Base-by-base conservation (phyloP, 35 echinoderm and acorn worm species). In the Strongylocentrotus purpuratus region DNA sequence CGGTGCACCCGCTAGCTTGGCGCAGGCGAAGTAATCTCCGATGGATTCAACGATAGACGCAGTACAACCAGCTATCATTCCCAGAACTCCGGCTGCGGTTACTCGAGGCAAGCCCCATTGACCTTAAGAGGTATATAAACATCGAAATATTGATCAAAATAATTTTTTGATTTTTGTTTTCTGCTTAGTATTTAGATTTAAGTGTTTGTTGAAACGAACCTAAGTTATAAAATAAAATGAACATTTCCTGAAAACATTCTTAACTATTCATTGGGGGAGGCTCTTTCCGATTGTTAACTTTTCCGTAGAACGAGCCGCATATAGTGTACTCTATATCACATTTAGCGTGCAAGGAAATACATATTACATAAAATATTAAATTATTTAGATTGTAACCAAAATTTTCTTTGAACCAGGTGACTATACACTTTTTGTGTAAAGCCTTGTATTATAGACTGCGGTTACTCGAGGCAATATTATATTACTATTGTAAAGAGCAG, bases 1-100 rank as follows among this genome's bases (percentile, higher is more conserved):
- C 2, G 97, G 97, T 31, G 97, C 97, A 86, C 97, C 97, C 9
- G 93, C 85, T 10, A 97, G 61, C 15, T 95, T 52, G 31, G 97
- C 97, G 86, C 97, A 97, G 86, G 97, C 97, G 65, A 96, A 97
- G 95, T 97, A 97, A 65, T 97, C 97, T 90, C 97, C 97, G 31
- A 98, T 89, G 5, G 95, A 96, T 95, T 98, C 97, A n/a, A 98
- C 50, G 50, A 95, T 98, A 18, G 97, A 98, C 22, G 97, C 97
- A 1, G 95, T 48, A 22, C 96, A 94, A 35, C 97, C 95, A 13
- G 97, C 97, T 46, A 98, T 46, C 95, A 98, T 98, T 6, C 97
- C 97, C 4, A 98, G 94, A 9, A 96, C 97, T 4, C 97, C 95
- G 20, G 91, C 60, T 7, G 88, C 47, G 18, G 95, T 96, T 9